Evolutionary conservation across 2,888 invertebrate species (phyloP).

Genomic region (Lamellibrachia satsuma): DNA sequence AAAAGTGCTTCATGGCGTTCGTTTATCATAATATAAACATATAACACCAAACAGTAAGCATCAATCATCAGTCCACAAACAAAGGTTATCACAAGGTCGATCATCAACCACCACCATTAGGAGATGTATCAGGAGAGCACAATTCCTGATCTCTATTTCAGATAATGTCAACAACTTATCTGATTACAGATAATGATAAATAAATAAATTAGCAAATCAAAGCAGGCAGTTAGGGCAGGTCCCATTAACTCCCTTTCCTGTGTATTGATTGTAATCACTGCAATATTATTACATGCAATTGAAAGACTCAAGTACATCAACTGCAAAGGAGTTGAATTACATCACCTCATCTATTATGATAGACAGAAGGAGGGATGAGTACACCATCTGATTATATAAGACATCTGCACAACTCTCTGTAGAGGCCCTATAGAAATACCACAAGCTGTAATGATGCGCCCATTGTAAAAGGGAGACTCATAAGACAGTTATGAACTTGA

Average conservation of each 20-base stretch:
- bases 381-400: background rate
- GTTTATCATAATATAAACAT: background rate
- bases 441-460: background rate
- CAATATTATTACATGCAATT: background rate
- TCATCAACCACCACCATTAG: background rate
- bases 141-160: background rate
- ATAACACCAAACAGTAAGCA: background rate
- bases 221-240: background rate
- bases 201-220: background rate
- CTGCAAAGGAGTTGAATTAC: background rate
- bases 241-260: background rate
- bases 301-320: background rate
- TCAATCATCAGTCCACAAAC: background rate
- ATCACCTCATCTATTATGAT: background rate
- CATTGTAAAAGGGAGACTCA: background rate
- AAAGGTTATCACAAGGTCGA: background rate
- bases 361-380: background rate
- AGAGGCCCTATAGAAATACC: background rate
- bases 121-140: background rate
- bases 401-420: background rate
- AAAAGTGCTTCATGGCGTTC: background rate
- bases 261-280: background rate
- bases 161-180: conserved; percentile 13
- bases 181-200: background rate
- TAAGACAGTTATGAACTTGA: background rate